Conservation (phyloP, 1,140 invertebrate species). For the Lordiphosa collinella region DNA sequence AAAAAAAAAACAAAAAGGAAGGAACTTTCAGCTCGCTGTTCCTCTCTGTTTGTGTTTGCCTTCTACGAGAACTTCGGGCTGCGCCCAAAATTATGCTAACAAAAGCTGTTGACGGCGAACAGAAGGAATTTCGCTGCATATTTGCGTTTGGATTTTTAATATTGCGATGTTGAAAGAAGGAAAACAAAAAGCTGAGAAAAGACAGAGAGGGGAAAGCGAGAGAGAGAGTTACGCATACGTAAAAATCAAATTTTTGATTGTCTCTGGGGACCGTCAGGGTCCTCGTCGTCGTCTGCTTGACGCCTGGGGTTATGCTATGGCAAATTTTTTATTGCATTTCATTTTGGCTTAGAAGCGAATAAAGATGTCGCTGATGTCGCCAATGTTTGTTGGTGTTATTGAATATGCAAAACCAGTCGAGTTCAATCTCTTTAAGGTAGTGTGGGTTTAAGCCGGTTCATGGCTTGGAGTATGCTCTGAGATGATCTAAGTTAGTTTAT, state of each 20-base stretch:
- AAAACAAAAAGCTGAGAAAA: background rate
- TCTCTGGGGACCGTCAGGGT: conserved; percentile 30
- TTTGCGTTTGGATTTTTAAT: conserved; percentile 74
- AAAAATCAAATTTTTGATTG: conserved; percentile 71
- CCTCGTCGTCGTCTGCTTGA: conserved; percentile 1
- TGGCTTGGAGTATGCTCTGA: too few species aligned
- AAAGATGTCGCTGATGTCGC: too few species aligned
- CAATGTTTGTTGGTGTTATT: too few species aligned
- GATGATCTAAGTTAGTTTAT: too few species aligned
- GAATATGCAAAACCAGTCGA: too few species aligned
- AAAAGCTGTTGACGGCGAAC: conserved; percentile 52
- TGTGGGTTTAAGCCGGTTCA: too few species aligned
- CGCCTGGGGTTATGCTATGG: conserved; percentile 20
- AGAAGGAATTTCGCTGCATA: conserved; percentile 58
- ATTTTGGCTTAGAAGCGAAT: conserved; percentile 6
- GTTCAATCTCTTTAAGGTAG: too few species aligned
- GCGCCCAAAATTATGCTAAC: conserved; percentile 68
- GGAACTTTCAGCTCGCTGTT: conserved; percentile 14
- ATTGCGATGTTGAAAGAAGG: conserved; percentile 26
- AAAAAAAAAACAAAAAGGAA: conserved; percentile 25
- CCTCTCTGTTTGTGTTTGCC: conserved; percentile 32
- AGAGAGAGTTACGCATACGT: conserved; percentile 66
- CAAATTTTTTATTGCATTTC: conserved; percentile 65
- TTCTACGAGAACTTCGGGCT: conserved; percentile 16
- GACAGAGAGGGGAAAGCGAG: conserved; percentile 6